A percentile compares a stretch with the other conserved stretches of the same genome.
These are phyloP conservation scores for Channa striata DNA, from an alignment of 2,797 vertebrate species.

Conservation along the genomic window DNA sequence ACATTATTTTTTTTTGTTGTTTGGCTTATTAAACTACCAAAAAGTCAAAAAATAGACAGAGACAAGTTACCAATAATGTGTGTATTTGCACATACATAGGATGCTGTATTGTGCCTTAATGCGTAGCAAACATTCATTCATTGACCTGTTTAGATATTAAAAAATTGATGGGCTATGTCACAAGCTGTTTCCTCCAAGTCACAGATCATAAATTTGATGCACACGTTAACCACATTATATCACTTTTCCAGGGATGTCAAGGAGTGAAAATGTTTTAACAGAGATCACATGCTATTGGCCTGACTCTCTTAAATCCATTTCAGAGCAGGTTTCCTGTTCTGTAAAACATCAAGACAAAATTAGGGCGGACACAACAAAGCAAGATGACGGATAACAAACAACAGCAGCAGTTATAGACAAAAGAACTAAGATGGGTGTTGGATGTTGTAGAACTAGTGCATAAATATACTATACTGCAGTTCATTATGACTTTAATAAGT, in stretches of 20 bases:
- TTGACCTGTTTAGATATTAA: constrained; percentile 23
- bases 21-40: neutral
- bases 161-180: constrained; percentile 19
- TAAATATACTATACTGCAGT: neutral
- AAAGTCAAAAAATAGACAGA: neutral
- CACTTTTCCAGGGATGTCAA: constrained; percentile 20
- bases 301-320: constrained; percentile 14
- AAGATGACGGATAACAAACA: constrained; percentile 43
- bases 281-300: neutral
- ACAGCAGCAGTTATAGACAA: constrained; percentile 11
- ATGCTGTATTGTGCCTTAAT: neutral
- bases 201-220: constrained; percentile 20
- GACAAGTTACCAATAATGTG: neutral
- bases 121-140: constrained; percentile 6
- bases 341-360: constrained; percentile 36
- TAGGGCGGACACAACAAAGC: constrained; percentile 42
- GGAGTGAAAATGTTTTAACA: constrained; percentile 2
- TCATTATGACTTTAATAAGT: neutral
- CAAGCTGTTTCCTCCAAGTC: constrained; percentile 19
- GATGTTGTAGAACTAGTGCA: constrained; percentile 16
- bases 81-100: neutral
- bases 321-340: constrained; percentile 41
- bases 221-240: constrained; percentile 1
- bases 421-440: constrained; percentile 14
- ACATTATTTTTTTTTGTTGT: neutral